Base-by-base conservation (phyloP, 1,140 invertebrate species). In the Chelonus insularis region DNA sequence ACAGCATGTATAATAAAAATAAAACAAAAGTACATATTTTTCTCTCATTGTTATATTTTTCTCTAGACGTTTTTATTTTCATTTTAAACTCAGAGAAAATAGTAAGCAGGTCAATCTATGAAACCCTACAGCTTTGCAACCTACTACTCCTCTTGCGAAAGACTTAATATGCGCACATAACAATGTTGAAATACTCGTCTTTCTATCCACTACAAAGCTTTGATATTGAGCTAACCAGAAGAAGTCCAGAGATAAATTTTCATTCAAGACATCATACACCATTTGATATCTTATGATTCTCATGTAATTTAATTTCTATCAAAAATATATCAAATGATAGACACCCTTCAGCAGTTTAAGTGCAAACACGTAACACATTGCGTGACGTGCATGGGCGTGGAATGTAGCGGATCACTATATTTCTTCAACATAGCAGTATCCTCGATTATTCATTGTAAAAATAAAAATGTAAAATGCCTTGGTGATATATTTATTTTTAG, bases 311-410 rank as follows among this genome's bases (percentile, higher is more conserved):
- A 43, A 43, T 43, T 39, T 39, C 5, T 16, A 16, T 16, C 16
- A 43, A 18, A 5, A 3, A 16, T 14, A 3, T 9, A 6, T 18
- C 0, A 43, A 43, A 14, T 43, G 18, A 43, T 43, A 18, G 14
- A 18, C 16, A 14, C 41, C 41, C 41, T 43, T 43, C 41, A 43
- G 16, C 14, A 18, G 8, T 43, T 8, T 43, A 43, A 43, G 12
- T 43, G 41, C 16, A 43, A 43, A 43, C 16, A 18, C 41, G 18
- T 43, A 43, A 43, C 16, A 43, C 16, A 43, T 16, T 43, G 41
- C 41, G 14, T 43, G 41, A 43, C 41, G 18, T 43, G 41, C 16
- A 43, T 43, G 14, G 41, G 41, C 41, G 41, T 43, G 41, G 14
- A 18, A 39, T 39, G 12, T 39, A 14, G 41, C 14, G 18, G 41